phyloP scores from a whole-genome alignment of 1,140 invertebrate genomes.

The Bacillus rossius region DNA sequence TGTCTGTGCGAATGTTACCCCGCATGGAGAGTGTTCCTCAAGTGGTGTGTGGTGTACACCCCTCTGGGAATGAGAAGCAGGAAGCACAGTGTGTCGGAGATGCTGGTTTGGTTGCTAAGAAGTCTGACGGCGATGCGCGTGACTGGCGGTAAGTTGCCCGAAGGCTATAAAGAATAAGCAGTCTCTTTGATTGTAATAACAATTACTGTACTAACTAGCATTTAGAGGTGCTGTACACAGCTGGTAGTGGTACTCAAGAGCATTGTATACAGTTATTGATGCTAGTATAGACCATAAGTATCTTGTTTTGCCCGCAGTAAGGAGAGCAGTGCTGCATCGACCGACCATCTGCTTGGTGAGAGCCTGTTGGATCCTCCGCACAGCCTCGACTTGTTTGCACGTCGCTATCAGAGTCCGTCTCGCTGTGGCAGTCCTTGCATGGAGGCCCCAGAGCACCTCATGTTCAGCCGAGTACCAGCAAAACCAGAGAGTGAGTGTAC shows the following conservation, averaged over 20 bases:
- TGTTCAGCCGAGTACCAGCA: constrained; percentile 27
- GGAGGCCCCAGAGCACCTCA: constrained; percentile 39
- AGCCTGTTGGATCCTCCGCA: constrained; percentile 42
- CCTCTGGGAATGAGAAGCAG: constrained; percentile 26
- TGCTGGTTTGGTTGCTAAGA: no score
- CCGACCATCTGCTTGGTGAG: constrained; percentile 35
- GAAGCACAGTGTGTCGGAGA: constrained; percentile 19
- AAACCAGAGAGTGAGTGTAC: background rate
- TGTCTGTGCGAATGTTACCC: constrained; percentile 59
- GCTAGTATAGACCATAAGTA: no score
- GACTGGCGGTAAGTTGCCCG: no score
- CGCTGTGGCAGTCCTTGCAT: constrained; percentile 23
- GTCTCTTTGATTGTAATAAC: no score
- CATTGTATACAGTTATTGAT: no score
- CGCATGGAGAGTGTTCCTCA: constrained; percentile 59
- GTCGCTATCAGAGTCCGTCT: constrained; percentile 37
- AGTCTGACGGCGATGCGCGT: no score
- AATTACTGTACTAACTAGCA: no score
- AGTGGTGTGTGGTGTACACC: constrained; percentile 51
- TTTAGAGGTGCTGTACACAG: background rate
- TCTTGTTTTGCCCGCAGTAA: background rate
- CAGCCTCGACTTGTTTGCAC: constrained; percentile 30
- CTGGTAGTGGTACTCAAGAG: no score
- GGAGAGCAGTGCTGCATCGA: constrained; percentile 7
- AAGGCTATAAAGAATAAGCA: background rate